phyloP scores from a whole-genome alignment of 2,888 invertebrate genomes.

The Mayetiola destructor region DNA sequence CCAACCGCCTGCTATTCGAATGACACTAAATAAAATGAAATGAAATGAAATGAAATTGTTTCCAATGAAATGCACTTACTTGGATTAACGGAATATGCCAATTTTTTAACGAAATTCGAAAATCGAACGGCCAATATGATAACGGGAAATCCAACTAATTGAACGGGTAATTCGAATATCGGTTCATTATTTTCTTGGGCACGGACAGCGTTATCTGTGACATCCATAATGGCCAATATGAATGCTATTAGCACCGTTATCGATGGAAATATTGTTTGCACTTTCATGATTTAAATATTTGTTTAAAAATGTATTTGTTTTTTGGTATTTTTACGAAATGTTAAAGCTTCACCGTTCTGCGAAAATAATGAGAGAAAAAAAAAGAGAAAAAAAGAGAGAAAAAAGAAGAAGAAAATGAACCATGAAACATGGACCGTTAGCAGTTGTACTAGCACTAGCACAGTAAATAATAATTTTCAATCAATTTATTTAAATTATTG shows the following conservation, averaged over 20 bases:
- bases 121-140: slow-evolving; percentile 64
- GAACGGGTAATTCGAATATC: slow-evolving; percentile 64
- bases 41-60: too few species aligned
- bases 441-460: too few species aligned
- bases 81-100: slow-evolving; percentile 68
- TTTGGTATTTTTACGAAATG: not conserved
- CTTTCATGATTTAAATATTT: not conserved
- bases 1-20: not conserved
- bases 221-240: not conserved
- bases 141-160: slow-evolving; percentile 68
- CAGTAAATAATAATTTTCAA: too few species aligned
- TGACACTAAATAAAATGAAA: not conserved
- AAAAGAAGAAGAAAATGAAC: not conserved
- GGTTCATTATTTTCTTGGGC: slow-evolving; percentile 34
- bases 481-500: too few species aligned
- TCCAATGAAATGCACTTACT: too few species aligned
- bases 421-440: too few species aligned
- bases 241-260: not conserved
- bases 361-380: too few species aligned
- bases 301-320: not conserved
- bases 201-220: slow-evolving; percentile 13
- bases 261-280: not conserved
- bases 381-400: not conserved
- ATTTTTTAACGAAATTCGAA: slow-evolving; percentile 68
- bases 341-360: not conserved